A percentile compares a stretch with the other conserved stretches of the same genome.
These are phyloP conservation scores for Sebastes baramenuke DNA, from an alignment of 2,797 vertebrate genomes.

Conservation along the genomic window DNA sequence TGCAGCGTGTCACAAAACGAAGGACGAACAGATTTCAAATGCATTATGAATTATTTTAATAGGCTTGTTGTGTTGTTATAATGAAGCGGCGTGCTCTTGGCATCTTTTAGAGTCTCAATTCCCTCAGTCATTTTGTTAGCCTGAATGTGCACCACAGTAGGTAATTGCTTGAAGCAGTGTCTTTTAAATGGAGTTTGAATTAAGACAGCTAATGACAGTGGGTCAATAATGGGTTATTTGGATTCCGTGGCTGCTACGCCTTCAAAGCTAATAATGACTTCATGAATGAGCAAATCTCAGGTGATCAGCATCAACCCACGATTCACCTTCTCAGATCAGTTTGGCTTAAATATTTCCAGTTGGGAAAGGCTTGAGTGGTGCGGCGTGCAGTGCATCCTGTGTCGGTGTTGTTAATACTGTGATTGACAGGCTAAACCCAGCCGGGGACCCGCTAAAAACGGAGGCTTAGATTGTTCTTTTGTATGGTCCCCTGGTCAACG, in stretches of 20 bases:
- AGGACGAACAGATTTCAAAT: constrained; percentile 29
- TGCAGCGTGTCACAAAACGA: not conserved
- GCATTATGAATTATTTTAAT: constrained; percentile 42
- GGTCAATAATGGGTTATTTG: constrained; percentile 45
- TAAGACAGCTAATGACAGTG: constrained; percentile 36
- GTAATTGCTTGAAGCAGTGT: constrained; percentile 31
- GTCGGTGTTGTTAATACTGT: not conserved
- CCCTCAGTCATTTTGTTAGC: constrained; percentile 43
- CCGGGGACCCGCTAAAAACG: constrained; percentile 33
- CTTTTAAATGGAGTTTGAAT: constrained; percentile 48
- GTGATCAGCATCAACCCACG: constrained; percentile 28
- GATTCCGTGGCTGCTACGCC: constrained; percentile 18
- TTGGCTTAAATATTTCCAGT: constrained; percentile 9
- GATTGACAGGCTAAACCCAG: constrained; percentile 37
- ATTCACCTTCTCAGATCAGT: constrained; percentile 10
- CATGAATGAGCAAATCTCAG: constrained; percentile 32
- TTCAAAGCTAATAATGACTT: constrained; percentile 39
- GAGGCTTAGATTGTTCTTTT: constrained; percentile 45
- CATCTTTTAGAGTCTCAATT: constrained; percentile 46
- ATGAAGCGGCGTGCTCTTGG: constrained; percentile 37
- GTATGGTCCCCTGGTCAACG: constrained; percentile 31
- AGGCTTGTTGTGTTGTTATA: constrained; percentile 44
- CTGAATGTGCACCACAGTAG: constrained; percentile 34
- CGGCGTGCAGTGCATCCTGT: constrained; percentile 2
- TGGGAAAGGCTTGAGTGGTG: not conserved